Evolutionary conservation across 2,113 vertebrate species (phyloP).

Genomic region (Anguilla rostrata): DNA sequence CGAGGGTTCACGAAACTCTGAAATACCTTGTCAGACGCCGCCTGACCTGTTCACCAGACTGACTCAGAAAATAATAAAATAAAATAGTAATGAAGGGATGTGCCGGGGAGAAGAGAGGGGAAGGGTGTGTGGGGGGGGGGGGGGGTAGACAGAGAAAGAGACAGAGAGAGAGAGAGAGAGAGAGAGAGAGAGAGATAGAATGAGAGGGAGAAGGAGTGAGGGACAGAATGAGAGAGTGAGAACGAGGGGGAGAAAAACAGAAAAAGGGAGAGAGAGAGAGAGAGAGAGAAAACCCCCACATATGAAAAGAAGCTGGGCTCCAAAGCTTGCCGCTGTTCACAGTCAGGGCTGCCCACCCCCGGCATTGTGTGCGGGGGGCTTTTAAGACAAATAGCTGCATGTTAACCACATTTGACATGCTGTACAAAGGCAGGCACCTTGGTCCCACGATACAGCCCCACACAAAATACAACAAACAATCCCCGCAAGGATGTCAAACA

Average conservation of each 20-base stretch:
- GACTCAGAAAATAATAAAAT: constrained; percentile 56
- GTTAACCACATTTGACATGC: constrained; percentile 96
- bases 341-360: constrained; percentile 60
- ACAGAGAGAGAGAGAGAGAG: neutral
- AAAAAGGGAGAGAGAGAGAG: constrained; percentile 39
- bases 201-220: neutral
- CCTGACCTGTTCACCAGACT: constrained; percentile 66
- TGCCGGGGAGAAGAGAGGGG: constrained; percentile 35
- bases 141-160: neutral
- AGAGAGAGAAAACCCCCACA: constrained; percentile 22
- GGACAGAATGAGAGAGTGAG: neutral
- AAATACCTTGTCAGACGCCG: constrained; percentile 78
- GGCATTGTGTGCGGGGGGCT: constrained; percentile 77
- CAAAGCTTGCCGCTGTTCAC: constrained; percentile 53
- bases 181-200: constrained; percentile 34
- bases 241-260: constrained; percentile 8
- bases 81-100: constrained; percentile 55
- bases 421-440: constrained; percentile 89
- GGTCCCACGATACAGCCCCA: constrained; percentile 82
- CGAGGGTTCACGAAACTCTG: constrained; percentile 79
- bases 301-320: constrained; percentile 50
- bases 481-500: constrained; percentile 72
- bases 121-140: constrained; percentile 19
- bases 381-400: constrained; percentile 85
- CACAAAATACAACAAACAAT: constrained; percentile 78